phyloP scores from a whole-genome alignment of 2,113 vertebrate species.

The Pardalotus punctatus region DNA sequence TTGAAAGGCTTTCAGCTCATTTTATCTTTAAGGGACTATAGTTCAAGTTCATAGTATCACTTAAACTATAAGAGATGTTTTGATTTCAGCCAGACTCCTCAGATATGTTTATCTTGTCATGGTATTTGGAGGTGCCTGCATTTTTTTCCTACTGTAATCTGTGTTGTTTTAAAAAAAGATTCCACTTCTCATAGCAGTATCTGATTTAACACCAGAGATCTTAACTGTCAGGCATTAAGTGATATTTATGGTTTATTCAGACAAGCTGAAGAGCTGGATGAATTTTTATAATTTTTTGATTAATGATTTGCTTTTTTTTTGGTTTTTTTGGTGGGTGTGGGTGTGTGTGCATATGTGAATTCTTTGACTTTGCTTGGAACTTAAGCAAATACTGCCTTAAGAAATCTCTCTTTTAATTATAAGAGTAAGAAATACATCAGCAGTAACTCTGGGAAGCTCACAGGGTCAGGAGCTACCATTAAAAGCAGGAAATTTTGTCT shows the following conservation, averaged over 20 bases:
- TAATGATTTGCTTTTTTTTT: background rate
- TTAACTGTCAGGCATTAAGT: background rate
- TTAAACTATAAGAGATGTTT: background rate
- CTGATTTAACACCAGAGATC: background rate
- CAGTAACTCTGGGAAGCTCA: background rate
- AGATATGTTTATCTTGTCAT: background rate
- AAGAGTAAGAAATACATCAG: background rate
- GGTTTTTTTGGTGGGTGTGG: too few relatives aligned
- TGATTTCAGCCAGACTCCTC: background rate
- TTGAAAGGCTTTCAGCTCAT: background rate
- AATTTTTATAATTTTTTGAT: background rate
- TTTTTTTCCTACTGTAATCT: background rate
- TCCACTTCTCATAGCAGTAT: background rate
- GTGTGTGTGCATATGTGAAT: background rate
- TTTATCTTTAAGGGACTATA: background rate
- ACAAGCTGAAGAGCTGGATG: background rate
- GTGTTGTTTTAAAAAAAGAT: background rate
- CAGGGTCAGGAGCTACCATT: background rate
- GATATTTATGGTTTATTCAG: background rate
- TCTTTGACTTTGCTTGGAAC: background rate
- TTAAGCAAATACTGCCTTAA: background rate
- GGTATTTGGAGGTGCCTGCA: background rate
- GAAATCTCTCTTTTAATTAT: background rate
- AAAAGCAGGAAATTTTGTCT: background rate
- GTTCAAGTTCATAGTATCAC: background rate